Conservation (phyloP, 2,888 invertebrate genomes). For the Stenodema calcarata region DNA sequence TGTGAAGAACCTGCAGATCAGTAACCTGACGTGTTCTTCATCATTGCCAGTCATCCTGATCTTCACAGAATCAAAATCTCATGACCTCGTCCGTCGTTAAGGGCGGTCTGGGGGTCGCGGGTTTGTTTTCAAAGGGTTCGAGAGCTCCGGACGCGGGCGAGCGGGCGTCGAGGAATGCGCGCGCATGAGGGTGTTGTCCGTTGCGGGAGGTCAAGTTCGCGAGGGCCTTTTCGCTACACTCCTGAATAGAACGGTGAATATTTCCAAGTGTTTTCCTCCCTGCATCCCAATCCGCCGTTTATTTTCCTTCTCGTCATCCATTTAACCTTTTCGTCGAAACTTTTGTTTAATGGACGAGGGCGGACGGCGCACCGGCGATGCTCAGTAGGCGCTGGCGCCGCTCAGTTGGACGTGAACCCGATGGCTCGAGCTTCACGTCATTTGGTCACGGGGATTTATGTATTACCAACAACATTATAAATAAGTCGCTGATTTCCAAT, state of each 20-base stretch:
- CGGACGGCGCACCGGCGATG: no score
- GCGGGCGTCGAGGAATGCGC: not conserved
- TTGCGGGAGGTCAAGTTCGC: conserved; percentile 12
- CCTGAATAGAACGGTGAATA: not conserved
- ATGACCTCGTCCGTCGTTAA: not conserved
- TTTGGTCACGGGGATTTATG: no score
- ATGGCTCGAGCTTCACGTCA: no score
- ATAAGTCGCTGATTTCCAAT: no score
- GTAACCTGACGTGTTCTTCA: no score
- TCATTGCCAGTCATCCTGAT: not conserved
- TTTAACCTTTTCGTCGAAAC: not conserved
- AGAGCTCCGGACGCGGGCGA: not conserved
- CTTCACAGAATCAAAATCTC: not conserved
- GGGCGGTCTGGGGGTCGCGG: not conserved
- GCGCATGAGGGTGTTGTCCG: conserved; percentile 14
- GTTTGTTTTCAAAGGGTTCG: not conserved
- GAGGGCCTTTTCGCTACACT: not conserved
- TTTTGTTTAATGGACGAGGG: no score
- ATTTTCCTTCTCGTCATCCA: not conserved
- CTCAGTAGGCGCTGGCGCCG: no score
- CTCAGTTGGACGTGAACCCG: no score
- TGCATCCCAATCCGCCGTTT: not conserved
- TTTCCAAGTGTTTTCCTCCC: not conserved
- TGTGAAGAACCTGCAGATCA: no score
- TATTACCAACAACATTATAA: no score